These are phyloP conservation scores for Mycogona germanica DNA, from an alignment of 2,888 invertebrate species.

Conservation along the genomic window DNA sequence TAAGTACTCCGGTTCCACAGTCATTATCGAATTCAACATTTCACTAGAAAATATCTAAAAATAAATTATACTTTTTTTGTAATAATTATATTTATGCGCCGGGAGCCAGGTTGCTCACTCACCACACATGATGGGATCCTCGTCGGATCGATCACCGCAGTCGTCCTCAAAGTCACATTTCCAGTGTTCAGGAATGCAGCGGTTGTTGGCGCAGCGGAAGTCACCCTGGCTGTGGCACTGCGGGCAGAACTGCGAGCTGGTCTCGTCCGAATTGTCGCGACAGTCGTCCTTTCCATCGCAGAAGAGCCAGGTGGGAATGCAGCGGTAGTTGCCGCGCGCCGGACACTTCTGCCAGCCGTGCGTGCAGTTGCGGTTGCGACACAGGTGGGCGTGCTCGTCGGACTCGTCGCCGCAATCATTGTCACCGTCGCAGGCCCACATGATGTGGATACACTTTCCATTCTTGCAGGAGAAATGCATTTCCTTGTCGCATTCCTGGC, in stretches of 20 bases:
- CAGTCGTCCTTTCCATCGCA: slow-evolving; percentile 98
- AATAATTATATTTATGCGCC: background rate
- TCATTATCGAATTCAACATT: no score
- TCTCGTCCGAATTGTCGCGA: slow-evolving; percentile 86
- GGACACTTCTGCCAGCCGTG: slow-evolving; percentile 93
- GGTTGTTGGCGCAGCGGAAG: slow-evolving; percentile 82
- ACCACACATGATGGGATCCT: slow-evolving; percentile 59
- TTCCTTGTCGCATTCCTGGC: slow-evolving; percentile 52
- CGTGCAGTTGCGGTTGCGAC: slow-evolving; percentile 71
- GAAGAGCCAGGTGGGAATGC: slow-evolving; percentile 95
- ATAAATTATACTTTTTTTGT: no score
- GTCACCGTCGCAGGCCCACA: slow-evolving; percentile 94
- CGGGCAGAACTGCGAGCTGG: slow-evolving; percentile 71
- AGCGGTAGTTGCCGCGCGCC: slow-evolving; percentile 81
- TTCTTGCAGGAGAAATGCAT: slow-evolving; percentile 82
- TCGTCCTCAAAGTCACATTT: slow-evolving; percentile 94
- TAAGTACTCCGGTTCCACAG: no score
- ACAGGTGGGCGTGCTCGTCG: slow-evolving; percentile 87
- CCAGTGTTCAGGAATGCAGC: slow-evolving; percentile 84
- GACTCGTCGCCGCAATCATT: slow-evolving; percentile 92
- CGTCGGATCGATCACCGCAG: slow-evolving; percentile 87
- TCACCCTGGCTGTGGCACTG: slow-evolving; percentile 76
- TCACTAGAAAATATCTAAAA: background rate
- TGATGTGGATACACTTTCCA: slow-evolving; percentile 80
- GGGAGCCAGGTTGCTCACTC: background rate